phyloP scores from a whole-genome alignment of 2,113 vertebrate species.

The Ptyas mucosa region DNA sequence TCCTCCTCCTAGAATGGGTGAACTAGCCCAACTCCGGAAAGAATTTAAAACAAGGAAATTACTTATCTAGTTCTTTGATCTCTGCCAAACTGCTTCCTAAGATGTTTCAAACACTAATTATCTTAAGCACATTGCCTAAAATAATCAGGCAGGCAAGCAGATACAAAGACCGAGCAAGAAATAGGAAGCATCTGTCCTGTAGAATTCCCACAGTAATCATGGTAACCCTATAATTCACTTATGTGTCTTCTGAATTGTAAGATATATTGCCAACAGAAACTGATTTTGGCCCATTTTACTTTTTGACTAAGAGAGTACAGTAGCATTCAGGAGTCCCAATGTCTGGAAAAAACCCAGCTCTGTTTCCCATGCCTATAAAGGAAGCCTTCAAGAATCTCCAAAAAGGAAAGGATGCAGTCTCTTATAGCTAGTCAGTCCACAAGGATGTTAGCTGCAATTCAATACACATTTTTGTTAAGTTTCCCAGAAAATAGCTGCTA shows the following conservation, averaged over 20 bases:
- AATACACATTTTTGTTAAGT: slow-evolving; percentile 8
- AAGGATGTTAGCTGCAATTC: neutral
- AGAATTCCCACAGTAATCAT: slow-evolving; percentile 17
- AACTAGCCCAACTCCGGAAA: neutral
- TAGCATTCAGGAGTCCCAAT: slow-evolving; percentile 31
- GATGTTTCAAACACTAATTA: slow-evolving; percentile 38
- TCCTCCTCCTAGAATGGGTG: neutral
- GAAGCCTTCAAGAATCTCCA: neutral
- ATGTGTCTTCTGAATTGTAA: slow-evolving; percentile 42
- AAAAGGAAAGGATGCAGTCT: neutral
- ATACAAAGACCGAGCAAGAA: slow-evolving; percentile 31
- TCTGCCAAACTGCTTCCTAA: slow-evolving; percentile 33
- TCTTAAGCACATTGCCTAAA: slow-evolving; percentile 42
- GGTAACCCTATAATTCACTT: slow-evolving; percentile 13
- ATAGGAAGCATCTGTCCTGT: slow-evolving; percentile 25
- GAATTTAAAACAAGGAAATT: slow-evolving; percentile 14
- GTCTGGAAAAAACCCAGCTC: slow-evolving; percentile 21
- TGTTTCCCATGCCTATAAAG: neutral
- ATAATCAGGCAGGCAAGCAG: slow-evolving; percentile 29
- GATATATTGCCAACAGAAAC: slow-evolving; percentile 34
- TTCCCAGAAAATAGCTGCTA: slow-evolving; percentile 22
- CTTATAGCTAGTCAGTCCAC: slow-evolving; percentile 15
- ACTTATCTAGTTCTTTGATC: slow-evolving; percentile 18
- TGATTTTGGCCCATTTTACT: slow-evolving; percentile 32
- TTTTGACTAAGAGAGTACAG: neutral